Evolutionary conservation across 2,113 vertebrate species (phyloP).

Genomic region (Anolis carolinensis): DNA sequence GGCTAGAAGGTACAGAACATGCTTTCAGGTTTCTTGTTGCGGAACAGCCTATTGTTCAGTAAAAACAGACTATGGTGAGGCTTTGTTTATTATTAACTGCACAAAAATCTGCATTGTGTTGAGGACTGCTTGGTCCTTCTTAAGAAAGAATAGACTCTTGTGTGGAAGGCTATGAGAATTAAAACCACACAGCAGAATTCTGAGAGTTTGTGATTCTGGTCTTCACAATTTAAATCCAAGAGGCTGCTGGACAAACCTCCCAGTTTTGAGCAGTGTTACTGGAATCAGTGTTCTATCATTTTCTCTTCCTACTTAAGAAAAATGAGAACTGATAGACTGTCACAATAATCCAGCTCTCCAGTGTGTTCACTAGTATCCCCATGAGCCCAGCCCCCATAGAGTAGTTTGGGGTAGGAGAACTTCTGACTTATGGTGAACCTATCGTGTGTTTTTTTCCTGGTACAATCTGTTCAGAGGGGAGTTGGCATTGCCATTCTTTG

Average conservation of each 20-base stretch:
- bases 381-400: neutral
- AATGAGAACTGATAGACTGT: neutral
- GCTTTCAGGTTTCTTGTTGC: neutral
- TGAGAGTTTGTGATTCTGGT: neutral
- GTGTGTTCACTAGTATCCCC: neutral
- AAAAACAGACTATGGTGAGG: neutral
- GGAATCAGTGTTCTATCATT: too few relatives aligned
- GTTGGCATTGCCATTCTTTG: too few relatives aligned
- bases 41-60: constrained; percentile 5
- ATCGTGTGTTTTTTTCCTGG: too few relatives aligned
- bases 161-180: neutral
- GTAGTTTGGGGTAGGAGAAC: neutral
- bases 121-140: neutral
- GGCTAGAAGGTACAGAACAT: constrained; percentile 3
- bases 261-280: neutral
- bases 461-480: too few relatives aligned
- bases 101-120: accelerated
- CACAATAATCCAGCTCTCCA: too few relatives aligned
- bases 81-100: neutral
- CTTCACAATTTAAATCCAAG: neutral
- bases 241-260: neutral
- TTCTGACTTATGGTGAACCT: too few relatives aligned
- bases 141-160: neutral
- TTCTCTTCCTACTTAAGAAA: neutral
- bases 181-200: neutral